These are phyloP conservation scores for Orestias chungarensis DNA, from an alignment of 2,797 vertebrate genomes.

Conservation along the genomic window DNA sequence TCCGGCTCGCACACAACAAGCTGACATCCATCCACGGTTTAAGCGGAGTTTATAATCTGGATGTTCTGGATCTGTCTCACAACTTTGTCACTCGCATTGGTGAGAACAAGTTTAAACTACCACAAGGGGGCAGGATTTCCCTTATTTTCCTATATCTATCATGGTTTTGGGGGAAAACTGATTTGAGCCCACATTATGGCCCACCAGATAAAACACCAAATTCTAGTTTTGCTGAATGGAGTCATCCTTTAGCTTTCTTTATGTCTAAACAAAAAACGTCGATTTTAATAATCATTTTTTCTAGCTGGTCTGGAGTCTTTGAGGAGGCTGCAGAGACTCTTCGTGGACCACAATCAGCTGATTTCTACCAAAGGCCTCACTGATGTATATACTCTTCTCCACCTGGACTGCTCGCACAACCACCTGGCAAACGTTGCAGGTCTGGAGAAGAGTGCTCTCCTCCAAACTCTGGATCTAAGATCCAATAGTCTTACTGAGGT, in stretches of 20 bases:
- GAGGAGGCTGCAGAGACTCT: slow-evolving; percentile 85
- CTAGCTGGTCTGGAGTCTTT: slow-evolving; percentile 87
- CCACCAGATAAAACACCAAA: background rate
- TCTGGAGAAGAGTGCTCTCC: slow-evolving; percentile 87
- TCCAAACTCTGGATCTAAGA: slow-evolving; percentile 87
- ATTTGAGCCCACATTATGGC: background rate
- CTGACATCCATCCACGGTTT: slow-evolving; percentile 88
- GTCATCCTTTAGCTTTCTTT: slow-evolving; percentile 13
- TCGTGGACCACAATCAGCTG: slow-evolving; percentile 91
- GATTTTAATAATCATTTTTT: slow-evolving; percentile 19
- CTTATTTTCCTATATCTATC: slow-evolving; percentile 7
- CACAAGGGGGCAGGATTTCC: slow-evolving; percentile 73
- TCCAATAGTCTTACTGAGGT: slow-evolving; percentile 93
- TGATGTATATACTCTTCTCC: slow-evolving; percentile 81
- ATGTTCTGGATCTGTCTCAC: slow-evolving; percentile 87
- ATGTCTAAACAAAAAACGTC: background rate
- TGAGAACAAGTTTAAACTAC: slow-evolving; percentile 67
- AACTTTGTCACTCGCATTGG: slow-evolving; percentile 91
- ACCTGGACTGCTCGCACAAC: slow-evolving; percentile 92
- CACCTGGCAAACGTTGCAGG: slow-evolving; percentile 85
- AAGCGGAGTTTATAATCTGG: slow-evolving; percentile 82
- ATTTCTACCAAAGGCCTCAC: slow-evolving; percentile 88
- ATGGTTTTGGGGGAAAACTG: background rate
- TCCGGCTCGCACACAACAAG: slow-evolving; percentile 86
- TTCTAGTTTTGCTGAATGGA: slow-evolving; percentile 7